Evolutionary conservation across 1,140 invertebrate species (phyloP), one percentile per base, ranked within the genome.

Genomic region (Ostrea denselamellosa): DNA sequence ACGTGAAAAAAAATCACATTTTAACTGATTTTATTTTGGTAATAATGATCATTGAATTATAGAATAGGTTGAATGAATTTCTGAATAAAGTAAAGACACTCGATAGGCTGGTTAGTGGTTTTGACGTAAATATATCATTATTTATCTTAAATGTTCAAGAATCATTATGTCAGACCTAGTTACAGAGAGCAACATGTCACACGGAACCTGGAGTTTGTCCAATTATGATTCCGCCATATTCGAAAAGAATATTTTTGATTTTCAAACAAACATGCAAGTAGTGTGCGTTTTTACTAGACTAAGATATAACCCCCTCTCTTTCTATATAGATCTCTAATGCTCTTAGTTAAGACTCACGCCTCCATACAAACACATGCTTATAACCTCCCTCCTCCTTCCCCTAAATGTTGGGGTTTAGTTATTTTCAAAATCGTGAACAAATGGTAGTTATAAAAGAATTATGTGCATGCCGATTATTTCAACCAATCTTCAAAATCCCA

Each of bases 51-150:
- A 77, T 34, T 77, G 68, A 77, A 77, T 77, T 34, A 25, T 28
- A 34, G 22, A 77, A 77, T 34, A 34, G 68, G 68, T 28, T 25
- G 68, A 77, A 77, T 34, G 68, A 77, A 34, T 77, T 28, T 77
- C 68, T 77, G 25, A 28, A 28, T 14, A 62, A 62, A 62, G 7
- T 62, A 19, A 17, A n/a, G 56, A n/a, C 17, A 56, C 56, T 62
- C 56, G 17, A 62, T 0, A 19, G 56, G n/a, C 17, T 62, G 56
- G 56, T 8, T 62, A 17, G 56, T 62, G 7, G 56, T 62, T 34
- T 77, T 77, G 68, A 77, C 68, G 68, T 34, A 77, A 77, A 28
- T 77, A n/a, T 71, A 77, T 10, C 68, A 77, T 77, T 77, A 77
- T 77, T 77, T 28, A 77, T 77, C 28, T 62, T 1, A 77, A 77